Conservation (phyloP, 2,888 invertebrate species). For the Amorpha juglandis region DNA sequence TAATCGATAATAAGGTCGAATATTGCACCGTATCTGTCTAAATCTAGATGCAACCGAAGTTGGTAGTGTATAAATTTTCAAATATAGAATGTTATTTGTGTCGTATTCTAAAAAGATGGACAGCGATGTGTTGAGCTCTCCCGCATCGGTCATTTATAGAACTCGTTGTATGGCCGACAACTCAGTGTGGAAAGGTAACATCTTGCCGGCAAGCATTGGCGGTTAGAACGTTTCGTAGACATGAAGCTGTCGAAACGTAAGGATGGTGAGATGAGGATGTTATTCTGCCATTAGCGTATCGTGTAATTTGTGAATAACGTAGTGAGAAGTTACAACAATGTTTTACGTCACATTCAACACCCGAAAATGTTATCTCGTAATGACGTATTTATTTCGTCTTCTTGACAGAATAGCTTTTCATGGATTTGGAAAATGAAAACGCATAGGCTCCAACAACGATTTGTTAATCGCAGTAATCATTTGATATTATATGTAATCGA, state of each 20-base stretch:
- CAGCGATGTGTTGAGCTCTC: conserved; percentile 83
- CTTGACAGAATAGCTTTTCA: neutral
- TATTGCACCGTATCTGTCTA: conserved; percentile 46
- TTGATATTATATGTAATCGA: too few species aligned
- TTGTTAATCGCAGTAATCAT: too few species aligned
- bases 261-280: conserved; percentile 57
- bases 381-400: neutral
- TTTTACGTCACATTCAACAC: conserved; percentile 9
- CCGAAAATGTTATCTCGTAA: neutral
- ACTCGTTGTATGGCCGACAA: conserved; percentile 70
- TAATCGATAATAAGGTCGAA: conserved; percentile 50
- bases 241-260: conserved; percentile 37
- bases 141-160: conserved; percentile 84
- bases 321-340: conserved; percentile 21
- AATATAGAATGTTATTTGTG: conserved; percentile 85
- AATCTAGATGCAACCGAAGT: conserved; percentile 68
- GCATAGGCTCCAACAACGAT: too few species aligned
- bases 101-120: conserved; percentile 84
- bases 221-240: conserved; percentile 54
- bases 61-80: conserved; percentile 79
- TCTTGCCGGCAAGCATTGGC: conserved; percentile 42
- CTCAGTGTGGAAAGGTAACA: conserved; percentile 63
- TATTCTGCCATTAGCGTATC: conserved; percentile 50
- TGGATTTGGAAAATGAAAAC: too few species aligned
- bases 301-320: conserved; percentile 27